These are phyloP conservation scores for Copsychus sechellarum DNA, from an alignment of 2,113 vertebrate genomes.

Conservation along the genomic window DNA sequence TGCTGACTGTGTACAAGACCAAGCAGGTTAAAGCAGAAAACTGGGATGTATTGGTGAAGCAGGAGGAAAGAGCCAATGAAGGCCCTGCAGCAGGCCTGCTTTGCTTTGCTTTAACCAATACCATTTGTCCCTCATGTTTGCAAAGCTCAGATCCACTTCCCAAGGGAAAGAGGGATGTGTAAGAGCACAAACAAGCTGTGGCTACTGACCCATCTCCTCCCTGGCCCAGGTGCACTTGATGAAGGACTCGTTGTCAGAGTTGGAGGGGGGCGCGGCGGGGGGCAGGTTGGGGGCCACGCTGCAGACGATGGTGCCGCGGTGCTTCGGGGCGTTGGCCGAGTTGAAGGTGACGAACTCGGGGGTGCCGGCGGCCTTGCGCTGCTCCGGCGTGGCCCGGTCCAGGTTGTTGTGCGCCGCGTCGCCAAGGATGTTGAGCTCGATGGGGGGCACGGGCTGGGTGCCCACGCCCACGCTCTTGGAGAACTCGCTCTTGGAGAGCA, in stretches of 20 bases:
- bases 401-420: constrained; percentile 72
- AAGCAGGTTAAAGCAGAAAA: neutral
- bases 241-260: constrained; percentile 85
- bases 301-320: constrained; percentile 86
- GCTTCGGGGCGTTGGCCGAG: constrained; percentile 68
- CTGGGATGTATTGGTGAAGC: neutral
- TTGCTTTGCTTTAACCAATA: neutral
- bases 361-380: constrained; percentile 67
- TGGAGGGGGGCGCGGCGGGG: constrained; percentile 71
- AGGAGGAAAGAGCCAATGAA: neutral
- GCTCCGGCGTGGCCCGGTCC: constrained; percentile 72
- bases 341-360: constrained; percentile 73
- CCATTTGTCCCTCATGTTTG: neutral
- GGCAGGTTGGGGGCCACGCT: constrained; percentile 95
- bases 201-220: constrained; percentile 87
- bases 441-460: constrained; percentile 70
- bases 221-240: constrained; percentile 90
- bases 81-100: neutral
- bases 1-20: accelerated
- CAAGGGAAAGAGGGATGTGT: neutral
- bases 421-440: constrained; percentile 83
- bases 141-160: neutral
- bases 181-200: neutral
- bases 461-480: constrained; percentile 81
- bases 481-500: constrained; percentile 81